Evolutionary conservation across 2,797 vertebrate genomes (phyloP).

Genomic region (Crenichthys baileyi): DNA sequence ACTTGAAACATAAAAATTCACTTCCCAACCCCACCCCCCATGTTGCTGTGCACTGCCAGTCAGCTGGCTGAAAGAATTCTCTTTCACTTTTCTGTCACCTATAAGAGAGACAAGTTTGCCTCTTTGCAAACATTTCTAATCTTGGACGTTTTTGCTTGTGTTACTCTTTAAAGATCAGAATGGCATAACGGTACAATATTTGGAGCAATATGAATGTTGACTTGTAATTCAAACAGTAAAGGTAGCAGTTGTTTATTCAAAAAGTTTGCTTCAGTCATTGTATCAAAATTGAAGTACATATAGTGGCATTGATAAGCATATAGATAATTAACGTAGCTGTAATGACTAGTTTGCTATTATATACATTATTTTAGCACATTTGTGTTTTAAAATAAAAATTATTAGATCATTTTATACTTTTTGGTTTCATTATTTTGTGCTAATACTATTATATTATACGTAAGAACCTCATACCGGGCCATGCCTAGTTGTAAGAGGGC

Average conservation of each 20-base stretch:
- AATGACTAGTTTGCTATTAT: neutral
- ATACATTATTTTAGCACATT: neutral
- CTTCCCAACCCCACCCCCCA: too few species aligned
- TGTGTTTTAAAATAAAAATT: neutral
- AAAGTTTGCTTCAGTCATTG: neutral
- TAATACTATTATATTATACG: neutral
- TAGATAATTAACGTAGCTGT: neutral
- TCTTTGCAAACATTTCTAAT: neutral
- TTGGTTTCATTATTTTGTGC: neutral
- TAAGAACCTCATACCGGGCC: neutral
- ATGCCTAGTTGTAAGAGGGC: neutral
- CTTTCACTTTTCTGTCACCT: too few species aligned
- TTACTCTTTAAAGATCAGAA: neutral
- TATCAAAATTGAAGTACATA: neutral
- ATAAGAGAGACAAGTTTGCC: neutral
- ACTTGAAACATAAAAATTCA: too few species aligned
- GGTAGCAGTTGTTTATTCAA: neutral
- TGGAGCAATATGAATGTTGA: neutral
- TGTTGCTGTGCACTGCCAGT: too few species aligned
- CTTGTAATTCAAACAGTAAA: neutral
- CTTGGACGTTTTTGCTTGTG: neutral
- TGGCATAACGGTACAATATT: neutral
- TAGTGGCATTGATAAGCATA: too few species aligned
- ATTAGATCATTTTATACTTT: neutral
- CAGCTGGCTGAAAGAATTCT: too few species aligned